Evolutionary conservation across 2,113 vertebrate species (phyloP).

Genomic region (Athene cunicularia): DNA sequence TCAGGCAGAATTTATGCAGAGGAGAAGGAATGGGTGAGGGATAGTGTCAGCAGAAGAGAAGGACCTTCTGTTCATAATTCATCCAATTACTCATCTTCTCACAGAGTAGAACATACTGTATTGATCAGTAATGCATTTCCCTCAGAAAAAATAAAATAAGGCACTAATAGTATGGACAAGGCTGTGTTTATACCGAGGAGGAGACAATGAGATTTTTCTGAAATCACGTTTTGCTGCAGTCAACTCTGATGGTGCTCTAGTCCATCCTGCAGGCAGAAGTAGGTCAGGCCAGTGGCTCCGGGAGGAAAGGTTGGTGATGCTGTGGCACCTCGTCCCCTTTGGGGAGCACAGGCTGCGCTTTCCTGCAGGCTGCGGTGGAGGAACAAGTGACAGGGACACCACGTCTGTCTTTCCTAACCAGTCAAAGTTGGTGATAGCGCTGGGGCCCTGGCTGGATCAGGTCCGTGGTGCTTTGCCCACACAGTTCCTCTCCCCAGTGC

Average conservation of each 20-base stretch:
- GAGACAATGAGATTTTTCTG: background rate
- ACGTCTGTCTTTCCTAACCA: background rate
- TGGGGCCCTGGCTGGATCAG: background rate
- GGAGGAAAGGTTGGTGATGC: background rate
- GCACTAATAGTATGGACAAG: background rate
- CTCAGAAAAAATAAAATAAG: background rate
- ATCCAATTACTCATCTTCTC: background rate
- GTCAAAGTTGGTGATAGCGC: background rate
- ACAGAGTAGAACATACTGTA: background rate
- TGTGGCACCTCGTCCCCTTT: background rate
- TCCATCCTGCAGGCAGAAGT: background rate
- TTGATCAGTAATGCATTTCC: background rate
- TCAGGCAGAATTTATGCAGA: background rate
- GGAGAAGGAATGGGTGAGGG: background rate
- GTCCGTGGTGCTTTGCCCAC: background rate
- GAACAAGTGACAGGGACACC: background rate
- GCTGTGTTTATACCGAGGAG: background rate
- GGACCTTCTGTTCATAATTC: background rate
- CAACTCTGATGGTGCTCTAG: background rate
- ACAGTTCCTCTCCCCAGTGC: background rate
- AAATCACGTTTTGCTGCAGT: background rate
- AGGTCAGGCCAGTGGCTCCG: background rate
- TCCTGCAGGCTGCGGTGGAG: rapidly evolving
- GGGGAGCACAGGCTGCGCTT: background rate
- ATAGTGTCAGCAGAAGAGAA: background rate